Percentiles rank a stretch among this genome's conserved stretches.
Evolutionary conservation across 2,797 vertebrate species (phyloP).

Genomic region (Notamacropus eugenii): DNA sequence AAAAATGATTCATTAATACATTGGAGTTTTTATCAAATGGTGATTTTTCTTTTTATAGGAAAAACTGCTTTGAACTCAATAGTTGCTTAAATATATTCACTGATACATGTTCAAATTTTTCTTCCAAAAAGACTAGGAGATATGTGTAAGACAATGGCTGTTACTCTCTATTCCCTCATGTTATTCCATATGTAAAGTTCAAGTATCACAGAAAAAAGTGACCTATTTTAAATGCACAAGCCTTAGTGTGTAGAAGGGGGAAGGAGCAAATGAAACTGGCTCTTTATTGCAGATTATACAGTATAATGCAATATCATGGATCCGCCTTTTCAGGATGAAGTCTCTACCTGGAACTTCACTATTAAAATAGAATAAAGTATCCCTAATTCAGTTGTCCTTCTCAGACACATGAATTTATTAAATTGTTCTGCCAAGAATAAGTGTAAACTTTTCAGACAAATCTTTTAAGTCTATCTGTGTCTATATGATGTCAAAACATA

Average conservation of each 20-base stretch:
- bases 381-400: not conserved
- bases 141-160: not conserved
- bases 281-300: constrained; percentile 22
- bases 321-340: not conserved
- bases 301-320: constrained; percentile 32
- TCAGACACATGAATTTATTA: not conserved
- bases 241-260: constrained; percentile 19
- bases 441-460: constrained; percentile 3
- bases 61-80: not conserved
- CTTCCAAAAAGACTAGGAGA: not conserved
- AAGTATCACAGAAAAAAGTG: constrained; percentile 36
- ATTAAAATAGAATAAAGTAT: constrained; percentile 19
- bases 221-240: not conserved
- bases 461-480: not conserved
- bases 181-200: not conserved
- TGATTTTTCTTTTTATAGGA: not conserved
- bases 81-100: not conserved
- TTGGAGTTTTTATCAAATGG: not conserved
- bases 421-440: not conserved
- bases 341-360: not conserved
- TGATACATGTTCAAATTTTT: not conserved
- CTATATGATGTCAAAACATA: not conserved
- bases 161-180: not conserved
- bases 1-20: not conserved
- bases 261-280: constrained; percentile 20